A percentile compares a stretch with the other conserved stretches of the same genome.
Conservation (phyloP, 2,888 invertebrate species). For the Chironomus riparius region DNA sequence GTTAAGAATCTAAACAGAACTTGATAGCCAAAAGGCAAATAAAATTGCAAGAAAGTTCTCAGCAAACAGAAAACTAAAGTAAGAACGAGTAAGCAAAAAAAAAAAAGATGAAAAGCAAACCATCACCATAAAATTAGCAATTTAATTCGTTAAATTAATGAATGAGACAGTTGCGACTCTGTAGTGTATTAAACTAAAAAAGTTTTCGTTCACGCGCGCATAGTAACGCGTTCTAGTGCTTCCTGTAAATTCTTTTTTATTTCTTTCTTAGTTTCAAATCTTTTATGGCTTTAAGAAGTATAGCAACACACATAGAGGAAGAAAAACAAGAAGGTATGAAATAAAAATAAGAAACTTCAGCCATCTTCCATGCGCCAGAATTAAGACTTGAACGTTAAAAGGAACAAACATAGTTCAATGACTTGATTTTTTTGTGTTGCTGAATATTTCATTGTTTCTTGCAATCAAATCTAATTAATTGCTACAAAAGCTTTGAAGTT, state of each 20-base stretch:
- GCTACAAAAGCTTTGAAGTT: neutral
- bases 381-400: neutral
- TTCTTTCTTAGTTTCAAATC: too few relatives aligned
- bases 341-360: neutral
- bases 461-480: constrained; percentile 20
- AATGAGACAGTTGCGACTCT: constrained; percentile 24
- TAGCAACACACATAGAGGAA: neutral
- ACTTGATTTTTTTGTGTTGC: neutral
- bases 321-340: neutral
- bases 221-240: neutral
- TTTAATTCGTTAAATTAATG: constrained; percentile 21
- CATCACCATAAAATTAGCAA: constrained; percentile 25
- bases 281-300: neutral
- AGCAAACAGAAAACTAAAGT: neutral
- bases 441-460: neutral
- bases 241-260: neutral
- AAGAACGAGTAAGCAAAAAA: neutral
- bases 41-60: constrained; percentile 23
- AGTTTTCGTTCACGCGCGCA: neutral
- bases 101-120: neutral
- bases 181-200: neutral
- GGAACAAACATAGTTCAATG: constrained; percentile 3
- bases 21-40: constrained; percentile 4
- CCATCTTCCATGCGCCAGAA: neutral
- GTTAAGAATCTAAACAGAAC: neutral